phyloP scores from a whole-genome alignment of 2,888 invertebrate genomes.

The Silvanus unidentatus region DNA sequence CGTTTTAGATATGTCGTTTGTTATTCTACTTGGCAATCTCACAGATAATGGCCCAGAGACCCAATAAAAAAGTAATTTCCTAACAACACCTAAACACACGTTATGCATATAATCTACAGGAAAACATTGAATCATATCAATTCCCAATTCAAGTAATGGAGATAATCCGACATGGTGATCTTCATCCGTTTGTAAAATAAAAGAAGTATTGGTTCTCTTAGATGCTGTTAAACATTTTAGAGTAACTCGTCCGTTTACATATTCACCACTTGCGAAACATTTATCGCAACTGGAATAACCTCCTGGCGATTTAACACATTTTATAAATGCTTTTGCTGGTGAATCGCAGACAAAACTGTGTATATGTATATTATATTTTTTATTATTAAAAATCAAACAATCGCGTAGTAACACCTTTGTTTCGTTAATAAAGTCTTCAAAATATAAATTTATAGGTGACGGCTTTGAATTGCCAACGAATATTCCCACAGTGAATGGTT shows the following conservation, averaged over 20 bases:
- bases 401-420: no score
- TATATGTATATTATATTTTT: slow-evolving; percentile 12
- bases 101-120: neutral
- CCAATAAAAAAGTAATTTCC: neutral
- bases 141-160: slow-evolving; percentile 13
- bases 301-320: slow-evolving; percentile 16
- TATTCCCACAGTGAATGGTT: no score
- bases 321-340: slow-evolving; percentile 19
- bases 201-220: slow-evolving; percentile 12
- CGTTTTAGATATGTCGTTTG: neutral
- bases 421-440: no score
- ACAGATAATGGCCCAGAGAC: slow-evolving; percentile 1
- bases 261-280: slow-evolving; percentile 14
- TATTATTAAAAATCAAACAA: no score
- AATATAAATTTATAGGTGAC: no score
- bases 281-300: slow-evolving; percentile 21
- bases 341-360: slow-evolving; percentile 20
- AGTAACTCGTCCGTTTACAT: slow-evolving; percentile 4
- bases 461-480: no score
- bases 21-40: neutral
- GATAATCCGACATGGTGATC: slow-evolving; percentile 6
- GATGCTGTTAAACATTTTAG: neutral
- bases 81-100: slow-evolving; percentile 2
- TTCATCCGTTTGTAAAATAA: slow-evolving; percentile 3
- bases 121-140: neutral